A percentile compares a stretch with the other conserved stretches of the same genome.
Evolutionary conservation across 2,797 vertebrate species (phyloP).

Genomic region (Danio tinwini): DNA sequence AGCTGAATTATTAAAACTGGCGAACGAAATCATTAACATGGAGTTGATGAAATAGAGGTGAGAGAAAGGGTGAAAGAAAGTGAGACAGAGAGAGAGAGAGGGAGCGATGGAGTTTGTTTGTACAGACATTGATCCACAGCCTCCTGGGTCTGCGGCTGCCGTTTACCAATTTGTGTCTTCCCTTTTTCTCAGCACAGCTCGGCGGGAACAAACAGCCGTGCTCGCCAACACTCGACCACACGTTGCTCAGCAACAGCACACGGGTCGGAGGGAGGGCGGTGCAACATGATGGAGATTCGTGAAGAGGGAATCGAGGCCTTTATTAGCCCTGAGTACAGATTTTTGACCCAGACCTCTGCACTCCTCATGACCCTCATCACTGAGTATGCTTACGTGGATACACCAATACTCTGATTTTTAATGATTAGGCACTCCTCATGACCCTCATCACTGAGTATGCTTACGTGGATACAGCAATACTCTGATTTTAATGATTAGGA

Average conservation of each 20-base stretch:
- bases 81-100: constrained; percentile 51
- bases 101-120: constrained; percentile 70
- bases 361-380: constrained; percentile 14
- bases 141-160: constrained; percentile 78
- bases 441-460: not conserved
- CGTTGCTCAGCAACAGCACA: constrained; percentile 84
- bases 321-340: constrained; percentile 73
- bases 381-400: too few species aligned
- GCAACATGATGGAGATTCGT: constrained; percentile 79
- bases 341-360: constrained; percentile 4
- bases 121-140: constrained; percentile 79
- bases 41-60: constrained; percentile 35
- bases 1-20: constrained; percentile 57
- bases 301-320: constrained; percentile 76
- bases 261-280: constrained; percentile 78
- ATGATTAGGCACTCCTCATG: too few species aligned
- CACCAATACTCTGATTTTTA: too few species aligned
- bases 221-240: constrained; percentile 81
- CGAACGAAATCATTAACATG: constrained; percentile 39
- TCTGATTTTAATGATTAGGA: too few species aligned
- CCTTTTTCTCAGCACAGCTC: constrained; percentile 74
- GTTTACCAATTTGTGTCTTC: constrained; percentile 84
- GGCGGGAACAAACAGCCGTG: constrained; percentile 79
- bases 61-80: constrained; percentile 63
- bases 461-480: too few species aligned